Evolutionary conservation across 2,888 invertebrate genomes (phyloP), one percentile per base, ranked within the genome.

Genomic region (Tetranychus piercei): DNA sequence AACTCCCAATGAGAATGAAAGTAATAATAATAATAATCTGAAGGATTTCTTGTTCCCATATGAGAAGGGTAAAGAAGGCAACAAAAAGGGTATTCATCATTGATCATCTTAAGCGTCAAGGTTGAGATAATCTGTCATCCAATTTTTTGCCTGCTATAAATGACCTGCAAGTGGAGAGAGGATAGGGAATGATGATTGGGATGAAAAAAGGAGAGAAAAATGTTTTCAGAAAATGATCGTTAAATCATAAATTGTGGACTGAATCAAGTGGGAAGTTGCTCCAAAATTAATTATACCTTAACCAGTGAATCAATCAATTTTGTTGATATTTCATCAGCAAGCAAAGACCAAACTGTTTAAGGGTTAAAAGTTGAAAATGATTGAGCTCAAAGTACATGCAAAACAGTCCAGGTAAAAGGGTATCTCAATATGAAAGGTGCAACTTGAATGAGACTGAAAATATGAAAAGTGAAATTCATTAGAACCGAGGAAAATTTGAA

Each of bases 21-120:
- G 15, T 55, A 55, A 55, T 55, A 55, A 15, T 45, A 9, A n/a
- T 34, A 34, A 34, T 34, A 34, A 34, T 55, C 9, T 55, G 55
- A 55, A 55, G 55, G 55, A 55, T 15, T 15, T 5, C 55, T 15
- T 55, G 9, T 55, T 55, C 55, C 55, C 55, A 55, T 55, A 7
- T 15, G 55, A 55, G 15, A 15, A 55, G 55, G 55, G 55, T 55
- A 15, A 15, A 55, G 15, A 55, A 15, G 55, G 15, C 15, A 55
- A 55, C 11, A 15, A 55, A 55, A 55, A 55, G 55, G 55, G 55
- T 55, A 55, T 55, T 55, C 55, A 55, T 55, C 55, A 55, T 55
- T 55, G 55, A 55, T 55, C 55, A 55, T 55, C 55, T 55, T 55
- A 55, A 55, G 55, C 55, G 55, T 55, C 55, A 55, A 55, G 55